Conservation (phyloP, 2,888 invertebrate genomes). For the Halictus quadricinctus region DNA sequence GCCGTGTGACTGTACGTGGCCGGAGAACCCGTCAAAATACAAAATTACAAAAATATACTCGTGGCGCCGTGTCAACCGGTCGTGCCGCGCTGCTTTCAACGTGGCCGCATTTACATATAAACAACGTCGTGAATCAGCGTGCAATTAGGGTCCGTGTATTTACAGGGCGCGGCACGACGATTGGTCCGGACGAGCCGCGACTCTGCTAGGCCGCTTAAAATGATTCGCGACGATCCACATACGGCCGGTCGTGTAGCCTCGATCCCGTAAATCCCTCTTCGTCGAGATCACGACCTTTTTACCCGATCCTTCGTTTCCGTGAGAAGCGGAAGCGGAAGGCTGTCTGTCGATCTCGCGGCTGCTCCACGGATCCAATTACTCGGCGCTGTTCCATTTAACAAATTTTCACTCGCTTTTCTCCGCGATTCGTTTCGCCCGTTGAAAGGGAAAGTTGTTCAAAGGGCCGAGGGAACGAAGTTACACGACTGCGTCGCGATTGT, state of each 20-base stretch:
- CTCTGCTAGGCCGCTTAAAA: conserved; percentile 76
- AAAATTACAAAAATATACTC: conserved; percentile 80
- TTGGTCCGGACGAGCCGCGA: conserved; percentile 69
- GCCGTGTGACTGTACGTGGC: conserved; percentile 41
- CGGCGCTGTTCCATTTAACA: not conserved
- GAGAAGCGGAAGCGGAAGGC: conserved; percentile 7
- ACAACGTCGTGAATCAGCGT: conserved; percentile 66
- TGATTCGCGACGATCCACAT: conserved; percentile 62
- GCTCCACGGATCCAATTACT: conserved; percentile 19
- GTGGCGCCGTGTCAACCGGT: conserved; percentile 67
- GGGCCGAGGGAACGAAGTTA: conserved; percentile 45
- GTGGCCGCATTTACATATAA: conserved; percentile 72
- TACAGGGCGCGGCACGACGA: conserved; percentile 70
- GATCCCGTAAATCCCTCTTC: conserved; percentile 13
- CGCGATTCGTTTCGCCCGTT: not conserved
- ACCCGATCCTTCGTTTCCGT: not conserved
- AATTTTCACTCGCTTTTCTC: not conserved
- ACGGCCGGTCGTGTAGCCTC: conserved; percentile 49
- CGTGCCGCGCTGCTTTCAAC: conserved; percentile 61
- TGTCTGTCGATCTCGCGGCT: conserved; percentile 50
- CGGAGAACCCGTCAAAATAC: conserved; percentile 74
- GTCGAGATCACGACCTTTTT: not conserved
- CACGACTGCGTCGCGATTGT: conserved; percentile 63
- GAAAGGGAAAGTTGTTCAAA: not conserved
- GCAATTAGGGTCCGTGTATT: conserved; percentile 70